phyloP scores from a whole-genome alignment of 2,797 vertebrate genomes.

The Muraenolepis orangiensis region DNA sequence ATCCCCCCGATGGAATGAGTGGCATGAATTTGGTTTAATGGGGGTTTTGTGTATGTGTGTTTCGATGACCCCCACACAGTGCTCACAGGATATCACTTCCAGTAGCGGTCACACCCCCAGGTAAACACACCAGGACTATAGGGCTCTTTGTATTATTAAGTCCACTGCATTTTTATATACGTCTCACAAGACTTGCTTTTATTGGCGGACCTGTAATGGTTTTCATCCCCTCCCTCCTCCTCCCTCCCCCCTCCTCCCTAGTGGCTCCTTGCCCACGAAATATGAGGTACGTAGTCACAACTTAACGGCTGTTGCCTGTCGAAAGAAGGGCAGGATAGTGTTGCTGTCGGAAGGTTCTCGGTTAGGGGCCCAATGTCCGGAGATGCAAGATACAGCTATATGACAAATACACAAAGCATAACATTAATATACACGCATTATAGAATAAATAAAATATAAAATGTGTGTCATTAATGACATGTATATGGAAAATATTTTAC shows the following conservation, averaged over 20 bases:
- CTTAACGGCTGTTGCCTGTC: neutral
- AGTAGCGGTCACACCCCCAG: constrained; percentile 83
- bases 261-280: constrained; percentile 77
- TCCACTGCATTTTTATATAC: neutral
- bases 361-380: neutral
- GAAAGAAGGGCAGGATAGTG: neutral
- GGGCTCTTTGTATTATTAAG: neutral
- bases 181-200: neutral
- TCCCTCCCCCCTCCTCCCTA: constrained; percentile 42
- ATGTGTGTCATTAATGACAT: neutral
- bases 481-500: neutral
- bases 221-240: constrained; percentile 15
- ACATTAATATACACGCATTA: neutral
- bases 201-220: neutral
- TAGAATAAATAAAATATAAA: neutral
- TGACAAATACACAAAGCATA: neutral
- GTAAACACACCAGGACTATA: constrained; percentile 50
- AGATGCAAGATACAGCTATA: neutral
- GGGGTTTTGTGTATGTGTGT: neutral
- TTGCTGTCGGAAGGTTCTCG: neutral
- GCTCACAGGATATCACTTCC: constrained; percentile 78
- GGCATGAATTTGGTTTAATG: neutral
- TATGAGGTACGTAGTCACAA: constrained; percentile 62
- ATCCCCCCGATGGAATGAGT: neutral
- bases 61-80: constrained; percentile 51